Percentiles rank a stretch among this genome's conserved stretches.
phyloP scores from a whole-genome alignment of 2,888 invertebrate species.

The Catocala sponsa region DNA sequence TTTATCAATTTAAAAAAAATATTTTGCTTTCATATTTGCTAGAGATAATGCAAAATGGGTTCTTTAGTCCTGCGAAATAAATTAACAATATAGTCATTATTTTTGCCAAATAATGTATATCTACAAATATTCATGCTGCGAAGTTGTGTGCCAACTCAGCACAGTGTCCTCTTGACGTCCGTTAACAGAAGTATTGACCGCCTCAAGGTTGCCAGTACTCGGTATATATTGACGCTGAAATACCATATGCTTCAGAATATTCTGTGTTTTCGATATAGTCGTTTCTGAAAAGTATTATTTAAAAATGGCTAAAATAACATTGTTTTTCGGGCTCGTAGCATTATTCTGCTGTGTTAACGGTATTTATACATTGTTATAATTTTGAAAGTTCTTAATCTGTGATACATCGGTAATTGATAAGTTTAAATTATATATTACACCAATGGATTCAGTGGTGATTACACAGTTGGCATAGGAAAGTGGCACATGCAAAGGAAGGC shows the following conservation, averaged over 20 bases:
- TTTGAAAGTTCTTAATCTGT: neutral
- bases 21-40: no score
- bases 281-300: slow-evolving; percentile 4
- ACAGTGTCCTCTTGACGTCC: slow-evolving; percentile 23
- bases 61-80: no score
- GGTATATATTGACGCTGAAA: slow-evolving; percentile 31
- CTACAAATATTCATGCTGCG: no score
- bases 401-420: no score
- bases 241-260: slow-evolving; percentile 19
- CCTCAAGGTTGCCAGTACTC: slow-evolving; percentile 26
- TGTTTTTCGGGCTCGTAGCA: slow-evolving; percentile 31
- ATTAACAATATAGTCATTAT: no score
- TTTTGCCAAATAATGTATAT: no score
- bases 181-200: slow-evolving; percentile 23
- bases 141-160: slow-evolving; percentile 15
- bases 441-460: neutral
- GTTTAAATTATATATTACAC: no score
- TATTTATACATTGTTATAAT: slow-evolving; percentile 13
- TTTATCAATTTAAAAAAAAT: no score
- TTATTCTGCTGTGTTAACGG: slow-evolving; percentile 29
- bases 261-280: slow-evolving; percentile 7
- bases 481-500: no score
- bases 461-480: no score
- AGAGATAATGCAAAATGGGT: no score
- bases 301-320: slow-evolving; percentile 37